These are phyloP conservation scores for Nyctibius grandis DNA, from an alignment of 2,797 vertebrate species.

Conservation along the genomic window DNA sequence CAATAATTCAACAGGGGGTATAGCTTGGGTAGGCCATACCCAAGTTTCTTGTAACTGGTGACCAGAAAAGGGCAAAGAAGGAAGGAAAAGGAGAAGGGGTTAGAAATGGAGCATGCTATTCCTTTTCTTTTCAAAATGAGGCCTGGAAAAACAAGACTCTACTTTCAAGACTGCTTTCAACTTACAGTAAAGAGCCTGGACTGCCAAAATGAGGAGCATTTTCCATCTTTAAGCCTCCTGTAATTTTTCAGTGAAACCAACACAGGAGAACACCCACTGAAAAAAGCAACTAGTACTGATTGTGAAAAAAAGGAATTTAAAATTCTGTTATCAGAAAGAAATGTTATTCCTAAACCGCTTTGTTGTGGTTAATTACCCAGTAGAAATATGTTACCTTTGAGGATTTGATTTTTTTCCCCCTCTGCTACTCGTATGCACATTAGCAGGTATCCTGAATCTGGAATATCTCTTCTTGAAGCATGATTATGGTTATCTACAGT, in stretches of 20 bases:
- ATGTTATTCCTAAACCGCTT: neutral
- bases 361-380: neutral
- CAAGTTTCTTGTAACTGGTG: neutral
- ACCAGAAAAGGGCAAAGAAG: neutral
- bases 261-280: neutral
- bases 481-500: slow-evolving; percentile 49
- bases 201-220: neutral
- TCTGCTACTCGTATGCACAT: neutral
- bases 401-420: neutral
- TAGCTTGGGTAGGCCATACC: neutral
- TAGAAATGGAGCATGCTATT: neutral
- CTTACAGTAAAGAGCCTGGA: neutral
- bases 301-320: neutral
- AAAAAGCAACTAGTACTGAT: neutral
- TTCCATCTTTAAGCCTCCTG: neutral
- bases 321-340: neutral
- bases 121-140: neutral
- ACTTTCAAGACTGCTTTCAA: neutral
- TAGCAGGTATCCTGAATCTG: slow-evolving; percentile 39
- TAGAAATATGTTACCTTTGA: neutral
- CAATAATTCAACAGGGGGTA: neutral
- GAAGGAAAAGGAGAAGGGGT: neutral
- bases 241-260: neutral
- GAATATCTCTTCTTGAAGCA: slow-evolving; percentile 47
- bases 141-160: neutral